A percentile compares a stretch with the other conserved stretches of the same genome.
Evolutionary conservation across 2,888 invertebrate genomes (phyloP).

Genomic region (Mythimna vitellina): DNA sequence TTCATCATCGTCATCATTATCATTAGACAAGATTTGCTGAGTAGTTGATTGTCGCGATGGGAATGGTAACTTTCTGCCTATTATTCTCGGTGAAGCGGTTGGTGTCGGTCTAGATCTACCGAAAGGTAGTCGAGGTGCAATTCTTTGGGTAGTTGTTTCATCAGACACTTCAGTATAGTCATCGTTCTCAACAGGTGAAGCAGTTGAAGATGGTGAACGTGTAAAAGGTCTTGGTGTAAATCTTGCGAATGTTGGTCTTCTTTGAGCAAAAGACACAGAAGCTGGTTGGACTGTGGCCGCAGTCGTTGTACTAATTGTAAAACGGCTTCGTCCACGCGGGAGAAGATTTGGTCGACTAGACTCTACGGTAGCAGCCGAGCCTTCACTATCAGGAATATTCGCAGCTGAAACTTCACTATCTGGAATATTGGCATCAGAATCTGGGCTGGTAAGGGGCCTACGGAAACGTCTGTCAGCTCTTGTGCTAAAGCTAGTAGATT

Average conservation of each 20-base stretch:
- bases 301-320: conserved; percentile 76
- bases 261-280: conserved; percentile 66
- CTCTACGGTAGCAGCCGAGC: conserved; percentile 84
- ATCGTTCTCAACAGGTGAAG: conserved; percentile 55
- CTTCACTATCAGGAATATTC: conserved; percentile 82
- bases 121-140: conserved; percentile 76
- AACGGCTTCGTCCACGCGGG: conserved; percentile 83
- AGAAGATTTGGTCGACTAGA: conserved; percentile 77
- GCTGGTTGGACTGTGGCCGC: conserved; percentile 71
- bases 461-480: conserved; percentile 72
- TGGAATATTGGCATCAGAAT: conserved; percentile 69
- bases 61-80: conserved; percentile 80
- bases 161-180: conserved; percentile 56
- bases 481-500: conserved; percentile 64
- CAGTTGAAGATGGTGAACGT: conserved; percentile 66
- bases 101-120: conserved; percentile 73
- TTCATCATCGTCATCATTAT: conserved; percentile 78
- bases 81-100: conserved; percentile 66
- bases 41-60: conserved; percentile 76
- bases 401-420: conserved; percentile 86
- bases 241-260: conserved; percentile 81
- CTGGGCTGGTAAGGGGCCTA: conserved; percentile 70
- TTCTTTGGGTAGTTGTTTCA: conserved; percentile 71
- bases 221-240: conserved; percentile 87
- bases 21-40: conserved; percentile 68